Evolutionary conservation across 2,113 vertebrate genomes (phyloP).

Genomic region (Microtus oregoni): DNA sequence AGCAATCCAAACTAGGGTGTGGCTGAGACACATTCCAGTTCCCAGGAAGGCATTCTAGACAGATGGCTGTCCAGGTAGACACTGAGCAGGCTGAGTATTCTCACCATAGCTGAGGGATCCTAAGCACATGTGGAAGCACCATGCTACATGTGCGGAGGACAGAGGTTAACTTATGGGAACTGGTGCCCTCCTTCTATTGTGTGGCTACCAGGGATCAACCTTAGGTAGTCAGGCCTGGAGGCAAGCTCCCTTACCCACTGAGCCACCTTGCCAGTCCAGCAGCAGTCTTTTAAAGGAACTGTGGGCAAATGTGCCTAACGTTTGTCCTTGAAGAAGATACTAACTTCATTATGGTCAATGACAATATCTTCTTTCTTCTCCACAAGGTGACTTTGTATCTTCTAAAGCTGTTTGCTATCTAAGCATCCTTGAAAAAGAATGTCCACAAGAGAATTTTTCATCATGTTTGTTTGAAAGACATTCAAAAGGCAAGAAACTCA

Average conservation of each 20-base stretch:
- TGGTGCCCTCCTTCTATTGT: neutral
- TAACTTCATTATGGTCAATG: neutral
- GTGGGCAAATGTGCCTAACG: neutral
- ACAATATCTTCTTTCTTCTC: neutral
- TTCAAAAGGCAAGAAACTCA: neutral
- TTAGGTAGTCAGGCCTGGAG: neutral
- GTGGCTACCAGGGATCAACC: neutral
- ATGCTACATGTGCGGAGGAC: neutral
- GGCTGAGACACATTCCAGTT: neutral
- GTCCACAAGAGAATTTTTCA: neutral
- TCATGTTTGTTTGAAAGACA: neutral
- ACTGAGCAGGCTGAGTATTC: neutral
- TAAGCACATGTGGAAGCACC: neutral
- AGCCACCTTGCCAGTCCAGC: neutral
- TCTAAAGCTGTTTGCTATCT: neutral
- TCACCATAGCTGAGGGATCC: neutral
- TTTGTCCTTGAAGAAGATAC: neutral
- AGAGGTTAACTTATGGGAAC: neutral
- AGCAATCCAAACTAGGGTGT: neutral
- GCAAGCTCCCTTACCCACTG: neutral
- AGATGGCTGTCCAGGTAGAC: neutral
- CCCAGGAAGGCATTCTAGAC: neutral
- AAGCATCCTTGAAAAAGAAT: neutral
- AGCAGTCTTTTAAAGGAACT: neutral
- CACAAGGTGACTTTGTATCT: conserved; percentile 6